Base-by-base conservation (phyloP, 2,797 vertebrate genomes). In the Sebastolobus altivelis region DNA sequence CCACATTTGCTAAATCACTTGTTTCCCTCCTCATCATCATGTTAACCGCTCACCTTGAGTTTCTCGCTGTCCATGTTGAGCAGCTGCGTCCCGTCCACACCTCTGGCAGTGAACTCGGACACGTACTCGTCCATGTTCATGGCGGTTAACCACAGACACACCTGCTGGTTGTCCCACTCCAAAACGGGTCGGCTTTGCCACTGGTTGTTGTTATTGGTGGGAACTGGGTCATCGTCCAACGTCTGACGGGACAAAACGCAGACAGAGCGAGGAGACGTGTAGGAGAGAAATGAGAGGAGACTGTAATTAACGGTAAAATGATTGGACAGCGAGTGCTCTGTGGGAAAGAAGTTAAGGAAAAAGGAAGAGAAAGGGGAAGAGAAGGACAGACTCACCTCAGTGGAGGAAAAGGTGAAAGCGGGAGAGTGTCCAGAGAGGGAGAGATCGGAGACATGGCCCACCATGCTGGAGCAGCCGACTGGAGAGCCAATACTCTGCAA, bases 391-490 rank as follows among this genome's bases (percentile, higher is more conserved):
- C 97, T 97, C 96, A 98, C 97, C 97, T 97, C 97, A 84, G 96
- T 95, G 91, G 97, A 97, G 83, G 97, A 97, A 95, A 97, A 97
- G 93, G 96, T 96, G 90, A 96, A 96, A 95, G 94, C 96, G 91
- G 96, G 95, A 91, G 97, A 96, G 93, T 96, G 95, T 92, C 96
- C 97, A 93, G 95, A 96, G 75, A 96, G 95, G 88, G 95, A 96
- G 93, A 95, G 95, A 80, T 96, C 96, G 94, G 96, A 95, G 90
- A 96, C 93, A 89, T 96, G 95, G 92, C 95, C 95, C 93, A 94
- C 95, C 93, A 97, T 94, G 94, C 96, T 96, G 94, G 95, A 95
- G 90, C 95, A 95, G 90, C 93, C 95, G 94, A 94, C 91, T 61
- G 95, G 93, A 89, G 96, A 96, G 85, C 96, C 96, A 92, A 95